A percentile compares a stretch with the other conserved stretches of the same genome.
These are phyloP conservation scores for Pocota personata DNA, from an alignment of 2,888 invertebrate species.

Conservation along the genomic window DNA sequence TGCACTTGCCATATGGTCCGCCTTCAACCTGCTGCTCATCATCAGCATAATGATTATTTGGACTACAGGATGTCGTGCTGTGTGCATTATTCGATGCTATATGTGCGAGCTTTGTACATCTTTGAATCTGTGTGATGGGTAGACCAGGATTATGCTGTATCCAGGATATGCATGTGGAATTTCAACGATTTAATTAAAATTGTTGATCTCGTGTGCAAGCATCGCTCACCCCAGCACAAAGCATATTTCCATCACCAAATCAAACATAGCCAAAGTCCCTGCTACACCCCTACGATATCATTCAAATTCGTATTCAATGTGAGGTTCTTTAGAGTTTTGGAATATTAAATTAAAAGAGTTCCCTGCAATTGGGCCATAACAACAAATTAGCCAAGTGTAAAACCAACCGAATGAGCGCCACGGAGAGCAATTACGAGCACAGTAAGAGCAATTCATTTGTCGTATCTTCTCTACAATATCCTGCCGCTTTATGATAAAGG, in stretches of 20 bases:
- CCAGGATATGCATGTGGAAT: background rate
- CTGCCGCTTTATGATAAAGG: background rate
- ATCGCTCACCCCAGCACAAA: background rate
- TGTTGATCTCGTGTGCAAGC: slow-evolving; percentile 9
- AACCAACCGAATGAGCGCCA: slow-evolving; percentile 20
- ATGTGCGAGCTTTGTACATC: slow-evolving; percentile 13
- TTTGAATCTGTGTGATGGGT: background rate
- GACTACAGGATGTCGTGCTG: slow-evolving; percentile 9
- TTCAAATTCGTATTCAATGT: background rate
- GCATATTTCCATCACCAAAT: background rate
- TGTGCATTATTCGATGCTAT: slow-evolving; percentile 15
- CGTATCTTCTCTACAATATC: background rate
- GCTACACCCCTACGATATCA: background rate
- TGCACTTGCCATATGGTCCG: background rate
- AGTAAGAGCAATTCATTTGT: background rate
- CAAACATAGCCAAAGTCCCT: background rate
- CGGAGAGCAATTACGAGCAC: background rate
- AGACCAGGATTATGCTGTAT: background rate
- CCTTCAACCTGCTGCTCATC: slow-evolving; percentile 16
- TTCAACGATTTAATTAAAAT: slow-evolving; percentile 58
- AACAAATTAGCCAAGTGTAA: slow-evolving; percentile 30
- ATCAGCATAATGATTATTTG: slow-evolving; percentile 27
- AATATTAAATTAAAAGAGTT: slow-evolving; percentile 11
- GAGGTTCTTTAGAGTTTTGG: background rate
- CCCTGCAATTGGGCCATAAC: slow-evolving; percentile 13